These are phyloP conservation scores for Biston stratarius DNA, from an alignment of 2,888 invertebrate species.

Conservation along the genomic window DNA sequence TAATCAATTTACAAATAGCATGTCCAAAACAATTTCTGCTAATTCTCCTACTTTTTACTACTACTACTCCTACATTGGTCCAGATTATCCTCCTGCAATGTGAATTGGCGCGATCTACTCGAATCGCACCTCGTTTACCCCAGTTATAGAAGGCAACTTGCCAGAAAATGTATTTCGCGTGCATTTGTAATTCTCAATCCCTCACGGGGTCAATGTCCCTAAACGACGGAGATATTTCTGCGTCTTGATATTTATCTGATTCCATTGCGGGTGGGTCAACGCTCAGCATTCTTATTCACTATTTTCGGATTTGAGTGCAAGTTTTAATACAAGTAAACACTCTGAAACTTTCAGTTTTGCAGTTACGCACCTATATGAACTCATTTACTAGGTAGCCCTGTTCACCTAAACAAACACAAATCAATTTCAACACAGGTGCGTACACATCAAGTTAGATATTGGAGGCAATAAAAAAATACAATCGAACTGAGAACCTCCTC, in stretches of 20 bases:
- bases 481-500: no score
- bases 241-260: constrained; percentile 37
- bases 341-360: neutral
- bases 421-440: no score
- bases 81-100: no score
- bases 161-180: constrained; percentile 52
- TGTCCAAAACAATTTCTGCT: no score
- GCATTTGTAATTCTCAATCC: constrained; percentile 48
- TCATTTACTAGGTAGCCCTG: no score
- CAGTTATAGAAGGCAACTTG: constrained; percentile 57
- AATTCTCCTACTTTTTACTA: no score
- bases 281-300: constrained; percentile 37
- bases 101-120: no score
- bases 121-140: constrained; percentile 52
- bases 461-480: no score
- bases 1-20: no score
- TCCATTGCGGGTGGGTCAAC: constrained; percentile 29
- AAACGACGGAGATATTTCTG: constrained; percentile 48
- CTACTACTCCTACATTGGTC: no score
- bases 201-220: constrained; percentile 51
- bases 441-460: no score
- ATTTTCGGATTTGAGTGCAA: constrained; percentile 23
- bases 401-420: no score
- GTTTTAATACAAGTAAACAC: constrained; percentile 7
- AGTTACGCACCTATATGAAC: neutral